Evolutionary conservation across 2,113 vertebrate species (phyloP).

Genomic region (Baryphthengus martii): DNA sequence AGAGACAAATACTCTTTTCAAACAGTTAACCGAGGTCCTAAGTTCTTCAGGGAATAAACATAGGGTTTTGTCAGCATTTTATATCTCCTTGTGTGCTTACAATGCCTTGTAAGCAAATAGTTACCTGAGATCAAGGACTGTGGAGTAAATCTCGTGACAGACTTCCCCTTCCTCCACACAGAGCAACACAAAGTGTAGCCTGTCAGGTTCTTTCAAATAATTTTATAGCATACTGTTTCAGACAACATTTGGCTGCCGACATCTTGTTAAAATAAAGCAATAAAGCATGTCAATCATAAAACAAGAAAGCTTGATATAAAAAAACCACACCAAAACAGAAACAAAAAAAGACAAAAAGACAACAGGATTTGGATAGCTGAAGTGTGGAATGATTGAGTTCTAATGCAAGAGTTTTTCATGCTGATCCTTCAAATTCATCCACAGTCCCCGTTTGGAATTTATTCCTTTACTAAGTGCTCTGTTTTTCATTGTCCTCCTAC

Average conservation of each 20-base stretch:
- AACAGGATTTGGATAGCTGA: background rate
- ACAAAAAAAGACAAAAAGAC: too few species aligned
- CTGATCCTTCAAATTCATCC: background rate
- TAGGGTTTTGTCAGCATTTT: background rate
- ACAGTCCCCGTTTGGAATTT: background rate
- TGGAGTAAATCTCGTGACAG: background rate
- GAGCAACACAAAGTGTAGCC: background rate
- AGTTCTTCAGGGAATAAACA: background rate
- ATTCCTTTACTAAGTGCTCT: background rate
- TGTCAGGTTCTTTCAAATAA: background rate
- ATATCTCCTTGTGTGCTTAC: background rate
- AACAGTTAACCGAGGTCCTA: background rate
- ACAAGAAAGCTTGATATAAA: background rate
- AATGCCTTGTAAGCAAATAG: background rate
- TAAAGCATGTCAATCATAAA: constrained; percentile 42
- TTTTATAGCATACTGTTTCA: background rate
- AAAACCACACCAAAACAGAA: too few species aligned
- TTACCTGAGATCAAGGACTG: background rate
- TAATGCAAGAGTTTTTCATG: background rate
- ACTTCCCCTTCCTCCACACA: background rate
- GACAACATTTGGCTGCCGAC: background rate
- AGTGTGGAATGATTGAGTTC: background rate
- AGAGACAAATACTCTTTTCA: background rate
- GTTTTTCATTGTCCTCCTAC: background rate
- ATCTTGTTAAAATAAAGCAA: constrained; percentile 18